Evolutionary conservation across 2,888 invertebrate species (phyloP), one percentile per base, ranked within the genome.

Genomic region (Lucinisca nassula): DNA sequence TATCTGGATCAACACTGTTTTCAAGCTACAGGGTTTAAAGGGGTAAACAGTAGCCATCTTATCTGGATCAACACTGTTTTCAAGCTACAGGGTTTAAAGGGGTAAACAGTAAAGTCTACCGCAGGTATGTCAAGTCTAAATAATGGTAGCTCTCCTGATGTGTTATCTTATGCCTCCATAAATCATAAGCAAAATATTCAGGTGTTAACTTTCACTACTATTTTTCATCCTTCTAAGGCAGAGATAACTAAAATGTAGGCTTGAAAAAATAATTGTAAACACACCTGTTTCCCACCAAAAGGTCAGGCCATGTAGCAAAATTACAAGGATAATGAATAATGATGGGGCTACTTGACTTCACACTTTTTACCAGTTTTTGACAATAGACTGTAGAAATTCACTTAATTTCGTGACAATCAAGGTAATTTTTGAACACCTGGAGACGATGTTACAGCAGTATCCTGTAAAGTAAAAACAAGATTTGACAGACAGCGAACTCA

Each of bases 351-450:
- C 61, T 61, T 27, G 61, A 61, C 6, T 30, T 61, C 61, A 27
- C 61, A 61, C 61, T 61, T 61, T 61, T 61, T 27, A 61, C 61
- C 27, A 61, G 24, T 24, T 61, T 61, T 61, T 61, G 61, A 61
- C 61, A 61, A 61, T 61, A 61, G 61, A 30, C 30, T 45, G 61
- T 61, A 61, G 61, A 61, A 61, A 61, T 61, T 61, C 61, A 61
- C 27, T 61, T 61, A 61, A 61, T 61, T 61, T 61, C 30, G 21
- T 30, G 30, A 61, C 61, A 61, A 30, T 61, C 61, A 61, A 27
- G 61, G 61, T 61, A 61, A 61, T 61, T 61, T 61, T 61, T 61
- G 61, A 61, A 61, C 61, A 61, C 61, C 61, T 61, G 61, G 61
- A 30, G 30, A 27, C 24, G 6, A 61, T 6, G 3, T 30, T 61